Evolutionary conservation across 2,888 invertebrate species (phyloP).

Genomic region (Physocephala rufipes): DNA sequence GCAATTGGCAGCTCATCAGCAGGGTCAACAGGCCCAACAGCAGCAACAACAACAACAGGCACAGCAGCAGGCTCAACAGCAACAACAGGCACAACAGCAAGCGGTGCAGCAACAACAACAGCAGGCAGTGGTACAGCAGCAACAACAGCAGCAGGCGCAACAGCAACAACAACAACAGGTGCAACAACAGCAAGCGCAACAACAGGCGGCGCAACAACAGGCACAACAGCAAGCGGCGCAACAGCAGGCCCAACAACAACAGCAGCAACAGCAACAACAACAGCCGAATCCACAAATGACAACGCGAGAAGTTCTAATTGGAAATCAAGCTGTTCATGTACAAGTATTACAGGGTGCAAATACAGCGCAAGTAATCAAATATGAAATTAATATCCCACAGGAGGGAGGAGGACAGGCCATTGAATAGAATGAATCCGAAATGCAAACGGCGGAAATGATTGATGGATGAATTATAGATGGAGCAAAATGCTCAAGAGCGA

Average conservation of each 20-base stretch:
- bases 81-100: constrained; percentile 54
- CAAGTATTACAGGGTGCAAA: constrained; percentile 61
- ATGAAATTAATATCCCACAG: constrained; percentile 70
- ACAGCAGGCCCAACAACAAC: constrained; percentile 57
- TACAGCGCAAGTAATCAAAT: constrained; percentile 68
- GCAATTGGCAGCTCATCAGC: constrained; percentile 51
- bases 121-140: constrained; percentile 57
- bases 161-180: constrained; percentile 61
- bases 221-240: constrained; percentile 55
- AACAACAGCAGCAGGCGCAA: constrained; percentile 58
- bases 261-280: constrained; percentile 54
- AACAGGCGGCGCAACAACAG: constrained; percentile 49
- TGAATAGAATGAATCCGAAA: constrained; percentile 33
- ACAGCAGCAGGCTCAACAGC: constrained; percentile 46
- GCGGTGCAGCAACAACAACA: constrained; percentile 57
- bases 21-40: constrained; percentile 45
- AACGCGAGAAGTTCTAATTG: constrained; percentile 66
- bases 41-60: constrained; percentile 49
- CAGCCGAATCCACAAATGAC: constrained; percentile 56
- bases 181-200: too few relatives aligned
- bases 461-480: too few relatives aligned
- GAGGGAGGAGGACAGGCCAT: constrained; percentile 54
- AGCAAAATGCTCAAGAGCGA: too few relatives aligned
- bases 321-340: constrained; percentile 65
- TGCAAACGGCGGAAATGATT: background rate